Evolutionary conservation across 2,797 vertebrate genomes (phyloP), one percentile per base, ranked within the genome.

Genomic region (Okamejei kenojei): DNA sequence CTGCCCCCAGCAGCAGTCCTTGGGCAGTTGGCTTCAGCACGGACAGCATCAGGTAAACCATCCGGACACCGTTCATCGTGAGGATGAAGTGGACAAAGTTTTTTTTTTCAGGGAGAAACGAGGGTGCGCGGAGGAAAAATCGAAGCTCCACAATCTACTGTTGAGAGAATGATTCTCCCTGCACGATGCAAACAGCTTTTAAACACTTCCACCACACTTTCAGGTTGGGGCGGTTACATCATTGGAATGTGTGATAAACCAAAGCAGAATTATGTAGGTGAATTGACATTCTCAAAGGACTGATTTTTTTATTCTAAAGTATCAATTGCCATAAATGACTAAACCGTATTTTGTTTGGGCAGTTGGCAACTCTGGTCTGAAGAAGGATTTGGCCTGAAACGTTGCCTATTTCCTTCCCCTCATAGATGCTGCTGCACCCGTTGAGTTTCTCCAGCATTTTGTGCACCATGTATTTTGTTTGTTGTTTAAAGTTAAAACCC

Each of bases 1-100:
- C 93, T 23, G 93, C 38, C 5, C 93, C 77, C 76, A 93, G 77
- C 38, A 93, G 78, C 61, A 81, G 13, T 23, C 93, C 78, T 13
- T 81, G 32, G 10, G 78, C 17, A 4, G 93, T 68, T 63, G 54
- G 35, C 29, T 11, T 61, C 76, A 32, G 9, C 61, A 68, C 61
- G 21, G n/a, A 35, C 7, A 65, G n/a, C n/a, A 88, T 17, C 82
- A 86, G 82, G 17, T 86, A 86, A 19, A 86, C 4, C 58, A 61
- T 65, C 82, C 54, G 23, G n/a, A 38, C 17, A 15, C 1, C 17
- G 29, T 1, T 32, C 29, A 65, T 88, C 15, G 63, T 68, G 84
- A 88, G 7, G 15, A 1, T 65, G 8, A 65, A 54, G 61, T 35
- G 61, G 32, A 0, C 61, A 7, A 32, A 6, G 29, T 26, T n/a